Percentiles rank a stretch among this genome's conserved stretches.
Evolutionary conservation across 2,888 invertebrate species (phyloP).

Genomic region (Atherix ibis): DNA sequence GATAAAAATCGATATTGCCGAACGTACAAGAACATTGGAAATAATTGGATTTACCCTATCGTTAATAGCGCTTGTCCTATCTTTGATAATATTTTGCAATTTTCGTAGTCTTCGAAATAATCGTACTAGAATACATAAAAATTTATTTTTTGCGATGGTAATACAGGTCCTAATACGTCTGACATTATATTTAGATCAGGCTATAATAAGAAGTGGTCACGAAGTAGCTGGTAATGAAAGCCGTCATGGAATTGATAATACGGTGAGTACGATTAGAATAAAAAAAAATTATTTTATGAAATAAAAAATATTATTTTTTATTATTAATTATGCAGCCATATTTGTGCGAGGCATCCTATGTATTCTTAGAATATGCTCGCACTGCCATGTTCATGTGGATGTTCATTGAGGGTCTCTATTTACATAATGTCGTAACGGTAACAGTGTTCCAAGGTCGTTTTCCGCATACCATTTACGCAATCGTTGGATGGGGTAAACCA

Average conservation of each 20-base stretch:
- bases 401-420: slow-evolving; percentile 84
- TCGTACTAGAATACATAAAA: slow-evolving; percentile 72
- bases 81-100: slow-evolving; percentile 64
- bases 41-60: slow-evolving; percentile 72
- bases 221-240: slow-evolving; percentile 21
- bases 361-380: slow-evolving; percentile 72
- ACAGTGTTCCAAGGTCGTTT: slow-evolving; percentile 48
- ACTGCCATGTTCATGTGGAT: slow-evolving; percentile 94
- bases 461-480: slow-evolving; percentile 41
- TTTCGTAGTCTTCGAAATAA: slow-evolving; percentile 67
- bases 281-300: not conserved
- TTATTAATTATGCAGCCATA: slow-evolving; percentile 41
- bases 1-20: slow-evolving; percentile 50
- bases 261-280: slow-evolving; percentile 36
- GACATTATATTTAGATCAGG: slow-evolving; percentile 60
- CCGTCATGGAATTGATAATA: slow-evolving; percentile 44
- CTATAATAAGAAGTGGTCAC: slow-evolving; percentile 33
- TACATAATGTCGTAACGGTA: slow-evolving; percentile 70
- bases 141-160: slow-evolving; percentile 68
- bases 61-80: slow-evolving; percentile 53
- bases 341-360: slow-evolving; percentile 62
- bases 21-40: slow-evolving; percentile 59
- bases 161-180: slow-evolving; percentile 58
- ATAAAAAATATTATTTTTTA: slow-evolving; percentile 1
- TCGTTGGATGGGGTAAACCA: slow-evolving; percentile 62